Conservation (phyloP, 2,888 invertebrate genomes). For the Caenorhabditis sp. region DNA sequence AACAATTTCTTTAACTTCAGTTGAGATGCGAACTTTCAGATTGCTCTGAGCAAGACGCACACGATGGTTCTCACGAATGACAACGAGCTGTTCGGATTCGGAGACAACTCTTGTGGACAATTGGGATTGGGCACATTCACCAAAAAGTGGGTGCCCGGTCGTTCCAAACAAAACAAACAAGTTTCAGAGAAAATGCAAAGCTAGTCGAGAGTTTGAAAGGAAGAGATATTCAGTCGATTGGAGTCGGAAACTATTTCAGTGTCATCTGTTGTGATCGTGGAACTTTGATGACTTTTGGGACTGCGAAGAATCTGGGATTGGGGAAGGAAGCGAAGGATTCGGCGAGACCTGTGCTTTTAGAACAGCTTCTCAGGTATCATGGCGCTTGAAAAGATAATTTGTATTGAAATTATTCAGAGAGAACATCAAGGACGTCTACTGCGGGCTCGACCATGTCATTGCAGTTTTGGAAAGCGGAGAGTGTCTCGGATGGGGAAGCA, state of each 20-base stretch:
- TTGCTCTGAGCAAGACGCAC: constrained; percentile 86
- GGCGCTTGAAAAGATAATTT: neutral
- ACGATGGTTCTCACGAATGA: constrained; percentile 87
- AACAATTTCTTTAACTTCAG: neutral
- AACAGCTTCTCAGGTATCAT: constrained; percentile 84
- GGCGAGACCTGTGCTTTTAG: constrained; percentile 86
- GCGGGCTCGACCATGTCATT: constrained; percentile 87
- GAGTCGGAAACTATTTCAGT: constrained; percentile 85
- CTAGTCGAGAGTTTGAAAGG: constrained; percentile 58
- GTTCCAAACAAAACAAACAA: no score
- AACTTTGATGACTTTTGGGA: constrained; percentile 88
- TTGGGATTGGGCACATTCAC: constrained; percentile 85
- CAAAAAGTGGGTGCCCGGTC: constrained; percentile 32
- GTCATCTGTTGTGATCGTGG: constrained; percentile 88
- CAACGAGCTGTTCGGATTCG: constrained; percentile 88
- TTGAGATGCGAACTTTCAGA: constrained; percentile 82
- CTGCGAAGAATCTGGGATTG: constrained; percentile 84
- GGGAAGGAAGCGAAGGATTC: constrained; percentile 85
- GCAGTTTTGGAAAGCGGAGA: constrained; percentile 87
- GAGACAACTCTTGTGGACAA: constrained; percentile 87
- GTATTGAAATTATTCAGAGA: constrained; percentile 84
- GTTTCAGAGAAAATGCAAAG: constrained; percentile 41
- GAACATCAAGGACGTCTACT: constrained; percentile 82
- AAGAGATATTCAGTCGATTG: constrained; percentile 66
- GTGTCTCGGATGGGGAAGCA: constrained; percentile 87